A percentile compares a stretch with the other conserved stretches of the same genome.
Evolutionary conservation across 2,797 vertebrate genomes (phyloP).

Genomic region (Petrocephalus sullivani): DNA sequence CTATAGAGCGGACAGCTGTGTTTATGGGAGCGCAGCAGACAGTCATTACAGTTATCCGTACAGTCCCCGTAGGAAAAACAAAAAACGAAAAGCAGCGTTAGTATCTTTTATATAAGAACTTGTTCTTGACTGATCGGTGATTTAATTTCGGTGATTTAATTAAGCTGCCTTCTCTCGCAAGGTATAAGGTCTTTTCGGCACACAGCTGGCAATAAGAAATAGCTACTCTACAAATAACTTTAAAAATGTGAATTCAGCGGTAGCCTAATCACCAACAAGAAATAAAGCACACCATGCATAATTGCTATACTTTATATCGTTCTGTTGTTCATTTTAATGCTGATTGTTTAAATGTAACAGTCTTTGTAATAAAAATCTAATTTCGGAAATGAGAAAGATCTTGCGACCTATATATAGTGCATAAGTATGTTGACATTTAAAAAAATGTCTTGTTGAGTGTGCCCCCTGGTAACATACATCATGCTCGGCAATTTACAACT

Average conservation of each 20-base stretch:
- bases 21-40: background rate
- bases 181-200: background rate
- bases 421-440: background rate
- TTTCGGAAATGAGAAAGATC: background rate
- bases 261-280: background rate
- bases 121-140: background rate
- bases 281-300: background rate
- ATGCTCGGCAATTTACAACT: background rate
- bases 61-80: background rate
- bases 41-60: background rate
- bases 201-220: background rate
- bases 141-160: background rate
- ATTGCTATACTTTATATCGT: background rate
- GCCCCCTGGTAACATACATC: background rate
- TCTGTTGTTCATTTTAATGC: background rate
- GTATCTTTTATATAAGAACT: background rate
- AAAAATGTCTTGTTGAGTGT: background rate
- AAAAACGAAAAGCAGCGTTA: background rate
- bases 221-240: background rate
- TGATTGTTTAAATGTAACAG: background rate
- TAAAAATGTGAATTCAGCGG: background rate
- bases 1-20: background rate
- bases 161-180: background rate
- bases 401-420: background rate
- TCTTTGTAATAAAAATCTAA: background rate